Conservation (phyloP, 2,113 vertebrate species). For the Grantiella picta region DNA sequence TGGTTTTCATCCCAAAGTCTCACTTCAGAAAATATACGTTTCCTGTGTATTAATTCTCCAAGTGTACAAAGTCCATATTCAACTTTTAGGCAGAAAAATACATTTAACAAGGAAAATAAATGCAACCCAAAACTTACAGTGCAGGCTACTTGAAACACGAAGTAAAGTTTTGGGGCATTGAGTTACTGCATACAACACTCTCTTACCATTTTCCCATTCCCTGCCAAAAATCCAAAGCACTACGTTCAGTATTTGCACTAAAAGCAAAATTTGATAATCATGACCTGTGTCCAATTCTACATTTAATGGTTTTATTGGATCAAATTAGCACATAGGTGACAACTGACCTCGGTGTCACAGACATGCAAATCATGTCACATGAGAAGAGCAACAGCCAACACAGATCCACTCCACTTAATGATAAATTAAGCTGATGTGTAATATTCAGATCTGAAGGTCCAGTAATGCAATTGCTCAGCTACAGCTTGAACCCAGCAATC, state of each 20-base stretch:
- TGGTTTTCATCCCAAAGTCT: not conserved
- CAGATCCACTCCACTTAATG: not conserved
- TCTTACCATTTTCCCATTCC: not conserved
- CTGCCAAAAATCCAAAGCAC: not conserved
- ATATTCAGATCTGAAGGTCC: not conserved
- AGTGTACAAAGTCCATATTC: not conserved
- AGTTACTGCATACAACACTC: not conserved
- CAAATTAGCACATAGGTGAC: not conserved
- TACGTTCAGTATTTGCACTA: not conserved
- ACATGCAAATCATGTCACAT: fast-evolving
- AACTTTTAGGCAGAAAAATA: not conserved
- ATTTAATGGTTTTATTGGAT: not conserved
- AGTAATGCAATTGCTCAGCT: not conserved
- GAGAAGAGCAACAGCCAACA: not conserved
- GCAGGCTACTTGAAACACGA: not conserved
- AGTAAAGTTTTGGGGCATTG: not conserved
- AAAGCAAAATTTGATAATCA: not conserved
- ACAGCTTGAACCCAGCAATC: not conserved
- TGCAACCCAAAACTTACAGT: not conserved
- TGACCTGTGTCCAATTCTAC: not conserved
- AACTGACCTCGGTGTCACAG: not conserved
- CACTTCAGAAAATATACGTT: not conserved
- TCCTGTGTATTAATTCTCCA: not conserved
- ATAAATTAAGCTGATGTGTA: not conserved
- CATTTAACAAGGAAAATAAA: not conserved